These are phyloP conservation scores for Galeruca laticollis DNA, from an alignment of 2,888 invertebrate species.

Conservation along the genomic window DNA sequence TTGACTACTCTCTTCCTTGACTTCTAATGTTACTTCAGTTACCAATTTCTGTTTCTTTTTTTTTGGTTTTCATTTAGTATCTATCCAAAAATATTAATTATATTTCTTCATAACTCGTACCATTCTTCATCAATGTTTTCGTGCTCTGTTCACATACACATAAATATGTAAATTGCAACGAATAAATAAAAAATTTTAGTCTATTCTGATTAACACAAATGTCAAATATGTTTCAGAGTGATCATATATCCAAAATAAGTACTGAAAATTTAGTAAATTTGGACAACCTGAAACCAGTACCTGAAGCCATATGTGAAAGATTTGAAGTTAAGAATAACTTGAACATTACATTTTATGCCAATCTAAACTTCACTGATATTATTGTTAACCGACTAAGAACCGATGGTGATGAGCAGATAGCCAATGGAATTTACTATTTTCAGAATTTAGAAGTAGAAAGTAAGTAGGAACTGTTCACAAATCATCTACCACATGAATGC, in stretches of 20 bases:
- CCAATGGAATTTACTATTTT: slow-evolving; percentile 57
- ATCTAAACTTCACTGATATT: slow-evolving; percentile 54
- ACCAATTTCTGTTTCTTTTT: no score
- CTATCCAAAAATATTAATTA: no score
- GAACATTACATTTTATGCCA: slow-evolving; percentile 55
- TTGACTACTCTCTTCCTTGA: no score
- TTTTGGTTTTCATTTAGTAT: no score
- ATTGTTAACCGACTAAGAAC: slow-evolving; percentile 56
- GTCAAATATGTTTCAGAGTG: slow-evolving; percentile 41
- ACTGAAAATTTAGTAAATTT: slow-evolving; percentile 58
- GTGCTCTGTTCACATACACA: no score
- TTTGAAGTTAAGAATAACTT: slow-evolving; percentile 56
- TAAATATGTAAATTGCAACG: no score
- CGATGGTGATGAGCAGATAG: slow-evolving; percentile 52
- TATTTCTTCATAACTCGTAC: no score
- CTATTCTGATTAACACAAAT: not conserved
- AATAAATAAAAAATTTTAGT: no score
- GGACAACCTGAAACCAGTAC: slow-evolving; percentile 50
- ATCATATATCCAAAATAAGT: slow-evolving; percentile 51
- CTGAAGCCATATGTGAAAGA: slow-evolving; percentile 56
- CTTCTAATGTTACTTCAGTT: no score
- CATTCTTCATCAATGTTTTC: no score
- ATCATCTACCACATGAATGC: not conserved
- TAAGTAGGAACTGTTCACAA: slow-evolving; percentile 40
- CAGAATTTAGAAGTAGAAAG: slow-evolving; percentile 54